These are phyloP conservation scores for Tetragonisca angustula DNA, from an alignment of 2,888 invertebrate species.

Conservation along the genomic window DNA sequence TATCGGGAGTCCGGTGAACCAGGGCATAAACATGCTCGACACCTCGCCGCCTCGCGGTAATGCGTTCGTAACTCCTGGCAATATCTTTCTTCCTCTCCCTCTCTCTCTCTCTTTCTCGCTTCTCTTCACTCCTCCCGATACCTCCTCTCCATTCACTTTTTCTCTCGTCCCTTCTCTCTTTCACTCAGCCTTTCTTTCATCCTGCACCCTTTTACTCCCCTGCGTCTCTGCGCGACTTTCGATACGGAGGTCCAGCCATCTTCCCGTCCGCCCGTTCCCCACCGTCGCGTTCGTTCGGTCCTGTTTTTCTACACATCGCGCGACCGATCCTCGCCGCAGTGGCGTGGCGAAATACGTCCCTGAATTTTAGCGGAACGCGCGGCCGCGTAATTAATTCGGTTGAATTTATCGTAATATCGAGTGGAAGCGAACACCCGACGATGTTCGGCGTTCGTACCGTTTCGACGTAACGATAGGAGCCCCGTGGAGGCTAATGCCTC, in stretches of 20 bases:
- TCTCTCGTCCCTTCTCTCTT: conserved; percentile 22
- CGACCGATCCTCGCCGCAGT: background rate
- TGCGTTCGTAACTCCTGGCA: conserved; percentile 79
- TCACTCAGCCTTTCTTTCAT: conserved; percentile 18
- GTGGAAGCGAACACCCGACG: conserved; percentile 38
- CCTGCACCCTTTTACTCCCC: conserved; percentile 35
- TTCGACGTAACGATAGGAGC: conserved; percentile 48
- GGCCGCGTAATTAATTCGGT: conserved; percentile 54
- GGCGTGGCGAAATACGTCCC: conserved; percentile 40
- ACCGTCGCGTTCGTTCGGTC: background rate
- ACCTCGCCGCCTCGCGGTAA: conserved; percentile 78
- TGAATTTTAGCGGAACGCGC: conserved; percentile 55
- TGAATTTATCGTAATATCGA: conserved; percentile 60
- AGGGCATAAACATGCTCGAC: conserved; percentile 80
- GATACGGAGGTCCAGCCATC: conserved; percentile 41
- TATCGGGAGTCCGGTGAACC: conserved; percentile 77
- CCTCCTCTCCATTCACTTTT: conserved; percentile 35
- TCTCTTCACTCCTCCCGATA: conserved; percentile 17
- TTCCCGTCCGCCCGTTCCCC: background rate
- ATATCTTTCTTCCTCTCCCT: conserved; percentile 66
- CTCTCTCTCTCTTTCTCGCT: background rate
- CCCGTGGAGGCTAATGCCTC: conserved; percentile 46
- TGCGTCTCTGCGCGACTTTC: conserved; percentile 34
- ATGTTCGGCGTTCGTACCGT: conserved; percentile 42
- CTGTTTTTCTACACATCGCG: conserved; percentile 24